These are phyloP conservation scores for Tinamus major DNA, from an alignment of 2,797 vertebrate species.

Conservation along the genomic window DNA sequence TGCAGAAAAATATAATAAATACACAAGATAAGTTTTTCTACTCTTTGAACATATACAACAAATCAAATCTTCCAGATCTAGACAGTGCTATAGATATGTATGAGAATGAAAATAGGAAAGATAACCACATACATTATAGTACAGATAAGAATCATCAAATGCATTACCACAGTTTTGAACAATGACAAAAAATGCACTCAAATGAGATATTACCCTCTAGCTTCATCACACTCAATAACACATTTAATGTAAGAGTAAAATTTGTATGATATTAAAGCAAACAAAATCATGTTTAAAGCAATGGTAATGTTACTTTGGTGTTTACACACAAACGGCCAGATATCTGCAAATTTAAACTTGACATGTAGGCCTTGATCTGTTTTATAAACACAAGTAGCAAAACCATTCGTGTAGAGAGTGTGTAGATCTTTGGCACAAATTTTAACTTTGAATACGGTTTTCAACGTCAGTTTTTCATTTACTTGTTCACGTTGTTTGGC, in stretches of 20 bases:
- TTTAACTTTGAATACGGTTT: neutral
- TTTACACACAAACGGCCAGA: conserved; percentile 32
- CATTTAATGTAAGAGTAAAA: conserved; percentile 35
- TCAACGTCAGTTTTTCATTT: neutral
- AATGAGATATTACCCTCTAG: conserved; percentile 45
- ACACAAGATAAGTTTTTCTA: conserved; percentile 25
- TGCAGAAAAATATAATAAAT: conserved; percentile 59
- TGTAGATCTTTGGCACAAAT: neutral
- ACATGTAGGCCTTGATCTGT: conserved; percentile 5
- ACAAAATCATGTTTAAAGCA: conserved; percentile 46
- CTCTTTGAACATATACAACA: conserved; percentile 39
- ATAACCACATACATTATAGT: conserved; percentile 41
- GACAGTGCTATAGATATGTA: conserved; percentile 26
- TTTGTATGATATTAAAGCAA: conserved; percentile 39
- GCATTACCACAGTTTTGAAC: conserved; percentile 48
- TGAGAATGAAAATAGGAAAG: conserved; percentile 61
- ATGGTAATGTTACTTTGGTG: conserved; percentile 12
- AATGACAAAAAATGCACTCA: conserved; percentile 28
- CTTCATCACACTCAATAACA: conserved; percentile 39
- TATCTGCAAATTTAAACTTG: conserved; percentile 40
- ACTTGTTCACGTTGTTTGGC: neutral
- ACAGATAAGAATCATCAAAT: conserved; percentile 59
- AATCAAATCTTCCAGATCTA: conserved; percentile 66
- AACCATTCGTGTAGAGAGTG: neutral
- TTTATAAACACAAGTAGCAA: neutral